These are phyloP conservation scores for Phodopus roborovskii DNA, from an alignment of 2,113 vertebrate species.

Conservation along the genomic window DNA sequence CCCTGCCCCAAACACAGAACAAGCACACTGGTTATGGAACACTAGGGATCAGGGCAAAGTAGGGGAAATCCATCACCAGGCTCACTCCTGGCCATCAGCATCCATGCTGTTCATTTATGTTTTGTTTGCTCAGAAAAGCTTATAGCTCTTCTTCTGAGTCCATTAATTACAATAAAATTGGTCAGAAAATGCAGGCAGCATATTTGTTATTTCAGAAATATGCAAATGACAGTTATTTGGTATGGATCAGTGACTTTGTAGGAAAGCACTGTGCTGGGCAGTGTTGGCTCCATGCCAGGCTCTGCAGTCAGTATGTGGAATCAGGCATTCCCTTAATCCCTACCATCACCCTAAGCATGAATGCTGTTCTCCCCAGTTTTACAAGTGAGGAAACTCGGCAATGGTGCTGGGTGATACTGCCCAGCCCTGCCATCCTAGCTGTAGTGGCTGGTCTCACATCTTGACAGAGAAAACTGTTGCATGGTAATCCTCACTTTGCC, in stretches of 20 bases:
- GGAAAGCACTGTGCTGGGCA: not conserved
- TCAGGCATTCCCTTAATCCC: not conserved
- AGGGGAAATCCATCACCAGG: not conserved
- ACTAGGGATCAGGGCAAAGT: not conserved
- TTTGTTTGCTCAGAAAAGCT: not conserved
- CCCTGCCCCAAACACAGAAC: not conserved
- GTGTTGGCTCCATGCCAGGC: not conserved
- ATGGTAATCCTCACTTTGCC: not conserved
- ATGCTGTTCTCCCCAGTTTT: not conserved
- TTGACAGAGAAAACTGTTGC: not conserved
- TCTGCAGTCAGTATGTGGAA: not conserved
- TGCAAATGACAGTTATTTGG: conserved; percentile 5
- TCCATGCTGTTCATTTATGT: not conserved
- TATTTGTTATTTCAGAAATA: conserved; percentile 30
- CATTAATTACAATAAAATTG: conserved; percentile 24
- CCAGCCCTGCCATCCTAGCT: not conserved
- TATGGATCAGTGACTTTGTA: not conserved
- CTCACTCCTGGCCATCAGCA: not conserved
- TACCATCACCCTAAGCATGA: not conserved
- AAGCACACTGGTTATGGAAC: not conserved
- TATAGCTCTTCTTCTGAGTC: not conserved
- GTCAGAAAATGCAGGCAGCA: not conserved
- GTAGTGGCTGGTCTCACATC: not conserved
- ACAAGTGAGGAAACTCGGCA: not conserved
- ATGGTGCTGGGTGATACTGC: not conserved